Conservation (phyloP, 1,140 invertebrate species). For the Heliothis subflexa region DNA sequence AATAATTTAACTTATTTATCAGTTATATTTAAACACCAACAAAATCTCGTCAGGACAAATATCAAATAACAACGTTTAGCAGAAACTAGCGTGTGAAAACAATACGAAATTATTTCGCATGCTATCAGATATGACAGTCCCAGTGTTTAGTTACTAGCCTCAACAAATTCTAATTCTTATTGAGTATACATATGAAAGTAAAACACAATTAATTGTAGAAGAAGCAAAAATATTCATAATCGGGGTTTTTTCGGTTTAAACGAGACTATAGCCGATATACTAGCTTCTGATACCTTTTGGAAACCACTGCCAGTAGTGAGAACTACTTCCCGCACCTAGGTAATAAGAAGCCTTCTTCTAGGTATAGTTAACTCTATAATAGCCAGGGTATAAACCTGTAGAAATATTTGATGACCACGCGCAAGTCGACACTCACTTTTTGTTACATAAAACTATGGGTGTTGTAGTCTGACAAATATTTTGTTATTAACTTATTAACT, state of each 20-base stretch:
- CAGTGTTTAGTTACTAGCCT: not conserved
- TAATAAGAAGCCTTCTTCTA: too few species aligned
- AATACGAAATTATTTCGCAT: conserved; percentile 56
- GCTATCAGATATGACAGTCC: conserved; percentile 41
- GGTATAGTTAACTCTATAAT: not conserved
- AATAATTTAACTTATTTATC: too few species aligned
- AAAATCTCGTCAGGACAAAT: conserved; percentile 11
- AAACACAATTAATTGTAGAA: too few species aligned
- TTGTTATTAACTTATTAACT: too few species aligned
- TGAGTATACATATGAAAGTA: too few species aligned
- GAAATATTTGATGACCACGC: not conserved
- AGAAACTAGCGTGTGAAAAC: conserved; percentile 53
- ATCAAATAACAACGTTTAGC: conserved; percentile 6
- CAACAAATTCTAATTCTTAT: too few species aligned
- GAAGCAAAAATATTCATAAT: too few species aligned
- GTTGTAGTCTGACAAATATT: not conserved
- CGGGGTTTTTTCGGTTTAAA: too few species aligned
- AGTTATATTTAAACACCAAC: conserved; percentile 8
- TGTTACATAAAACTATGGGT: not conserved
- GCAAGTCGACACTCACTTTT: not conserved
- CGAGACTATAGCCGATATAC: too few species aligned
- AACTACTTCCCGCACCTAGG: too few species aligned
- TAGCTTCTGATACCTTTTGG: too few species aligned
- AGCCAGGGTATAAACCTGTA: not conserved
- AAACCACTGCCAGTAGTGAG: too few species aligned